A percentile compares a stretch with the other conserved stretches of the same genome.
Evolutionary conservation across 2,113 vertebrate genomes (phyloP).

Genomic region (Oenanthe oenanthe): DNA sequence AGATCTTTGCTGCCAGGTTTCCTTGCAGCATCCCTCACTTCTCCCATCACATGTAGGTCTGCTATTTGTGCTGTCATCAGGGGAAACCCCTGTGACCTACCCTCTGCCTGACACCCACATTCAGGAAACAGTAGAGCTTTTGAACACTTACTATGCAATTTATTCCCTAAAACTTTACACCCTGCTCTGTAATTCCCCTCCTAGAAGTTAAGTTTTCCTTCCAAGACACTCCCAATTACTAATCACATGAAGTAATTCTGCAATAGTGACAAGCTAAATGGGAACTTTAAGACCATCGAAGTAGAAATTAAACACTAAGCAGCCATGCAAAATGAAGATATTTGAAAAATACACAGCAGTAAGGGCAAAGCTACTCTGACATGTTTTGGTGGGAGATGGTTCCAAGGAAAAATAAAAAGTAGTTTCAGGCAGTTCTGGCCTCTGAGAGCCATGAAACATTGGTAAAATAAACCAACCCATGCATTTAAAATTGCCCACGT

Average conservation of each 20-base stretch:
- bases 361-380: neutral
- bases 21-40: neutral
- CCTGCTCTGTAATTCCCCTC: neutral
- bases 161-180: neutral
- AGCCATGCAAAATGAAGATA: neutral
- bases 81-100: neutral
- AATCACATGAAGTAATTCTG: accelerated
- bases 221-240: neutral
- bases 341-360: neutral
- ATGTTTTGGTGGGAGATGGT: accelerated
- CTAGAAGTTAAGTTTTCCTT: neutral
- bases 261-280: neutral
- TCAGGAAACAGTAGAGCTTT: neutral
- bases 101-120: neutral
- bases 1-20: neutral
- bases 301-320: neutral
- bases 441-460: accelerated
- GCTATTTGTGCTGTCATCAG: neutral
- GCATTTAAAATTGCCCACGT: accelerated
- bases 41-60: accelerated
- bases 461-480: accelerated
- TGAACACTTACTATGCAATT: neutral
- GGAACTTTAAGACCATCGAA: neutral
- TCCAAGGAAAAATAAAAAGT: neutral
- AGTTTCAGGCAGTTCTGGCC: neutral